Base-by-base conservation (phyloP, 2,888 invertebrate species). In the Bedellia somnulentella region DNA sequence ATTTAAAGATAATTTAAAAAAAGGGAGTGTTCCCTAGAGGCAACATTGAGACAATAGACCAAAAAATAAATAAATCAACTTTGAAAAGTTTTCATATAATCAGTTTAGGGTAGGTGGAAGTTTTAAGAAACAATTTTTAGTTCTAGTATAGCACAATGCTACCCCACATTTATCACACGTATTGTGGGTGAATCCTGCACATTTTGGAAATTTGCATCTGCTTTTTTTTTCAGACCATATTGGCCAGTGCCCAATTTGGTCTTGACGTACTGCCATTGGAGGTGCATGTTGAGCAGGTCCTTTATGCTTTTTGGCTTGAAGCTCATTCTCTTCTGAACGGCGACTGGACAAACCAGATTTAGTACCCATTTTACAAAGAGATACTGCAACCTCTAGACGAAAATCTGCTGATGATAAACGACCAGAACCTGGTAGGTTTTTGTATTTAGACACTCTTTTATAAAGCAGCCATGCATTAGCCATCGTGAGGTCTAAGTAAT, bases 81-180 rank as follows among this genome's bases (percentile, higher is more conserved):
- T n/a, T n/a, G n/a, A n/a, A n/a, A n/a, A n/a, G n/a, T n/a, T n/a
- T n/a, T n/a, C n/a, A n/a, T n/a, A n/a, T n/a, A n/a, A n/a, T n/a
- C n/a, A n/a, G n/a, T n/a, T n/a, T n/a, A n/a, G n/a, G n/a, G n/a
- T n/a, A n/a, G n/a, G n/a, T n/a, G n/a, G n/a, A n/a, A 26, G n/a
- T n/a, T n/a, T n/a, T n/a, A n/a, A n/a, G n/a, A n/a, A n/a, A n/a
- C n/a, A n/a, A n/a, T n/a, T n/a, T n/a, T n/a, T n/a, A n/a, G n/a
- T n/a, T n/a, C n/a, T n/a, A n/a, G n/a, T 44, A 10, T 42, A 39
- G 18, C 40, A 43, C 21, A 42, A 33, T 4, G 30, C 36, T 24
- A 43, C 36, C 6, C 40, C 32, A 32, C 37, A 41, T 37, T 44
- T 39, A 26, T 42, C 39, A 27, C 39, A 40, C 24, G 30, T 31